These are phyloP conservation scores for Pseudomyrmex gracilis DNA, from an alignment of 1,140 invertebrate genomes.

Conservation along the genomic window DNA sequence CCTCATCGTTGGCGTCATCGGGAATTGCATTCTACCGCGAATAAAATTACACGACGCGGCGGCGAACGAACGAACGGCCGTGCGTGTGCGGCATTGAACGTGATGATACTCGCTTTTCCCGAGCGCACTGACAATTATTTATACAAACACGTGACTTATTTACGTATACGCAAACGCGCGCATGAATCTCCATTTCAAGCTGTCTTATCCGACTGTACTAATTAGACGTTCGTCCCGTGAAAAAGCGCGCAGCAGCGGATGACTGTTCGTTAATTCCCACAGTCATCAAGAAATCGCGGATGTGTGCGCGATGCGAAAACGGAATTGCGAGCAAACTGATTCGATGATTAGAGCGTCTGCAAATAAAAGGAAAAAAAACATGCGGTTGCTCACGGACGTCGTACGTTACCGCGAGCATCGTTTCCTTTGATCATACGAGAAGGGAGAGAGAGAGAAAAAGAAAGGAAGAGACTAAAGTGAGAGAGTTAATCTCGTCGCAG, in stretches of 20 bases:
- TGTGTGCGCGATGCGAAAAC: conserved; percentile 3
- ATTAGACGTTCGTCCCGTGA: conserved; percentile 61
- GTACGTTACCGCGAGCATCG: neutral
- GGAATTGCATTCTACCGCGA: conserved; percentile 64
- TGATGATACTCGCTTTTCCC: conserved; percentile 63
- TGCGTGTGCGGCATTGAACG: conserved; percentile 63
- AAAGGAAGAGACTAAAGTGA: too few relatives aligned
- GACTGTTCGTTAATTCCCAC: conserved; percentile 17
- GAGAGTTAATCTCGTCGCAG: conserved; percentile 23
- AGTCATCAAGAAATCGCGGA: neutral
- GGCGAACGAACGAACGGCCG: conserved; percentile 34
- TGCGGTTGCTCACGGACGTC: neutral
- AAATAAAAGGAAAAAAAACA: neutral
- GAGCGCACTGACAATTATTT: conserved; percentile 63
- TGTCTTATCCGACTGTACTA: conserved; percentile 51
- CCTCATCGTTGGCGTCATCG: conserved; percentile 63
- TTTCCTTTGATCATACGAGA: neutral
- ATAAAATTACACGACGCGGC: conserved; percentile 66
- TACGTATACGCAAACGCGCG: neutral
- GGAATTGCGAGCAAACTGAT: neutral
- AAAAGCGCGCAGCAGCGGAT: conserved; percentile 36
- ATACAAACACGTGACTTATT: conserved; percentile 66
- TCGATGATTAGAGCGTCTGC: conserved; percentile 19
- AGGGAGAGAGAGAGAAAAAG: too few relatives aligned
- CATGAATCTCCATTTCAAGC: neutral